Percentiles rank a stretch among this genome's conserved stretches.
Evolutionary conservation across 2,113 vertebrate genomes (phyloP).

Genomic region (Gorsachius goisagi): DNA sequence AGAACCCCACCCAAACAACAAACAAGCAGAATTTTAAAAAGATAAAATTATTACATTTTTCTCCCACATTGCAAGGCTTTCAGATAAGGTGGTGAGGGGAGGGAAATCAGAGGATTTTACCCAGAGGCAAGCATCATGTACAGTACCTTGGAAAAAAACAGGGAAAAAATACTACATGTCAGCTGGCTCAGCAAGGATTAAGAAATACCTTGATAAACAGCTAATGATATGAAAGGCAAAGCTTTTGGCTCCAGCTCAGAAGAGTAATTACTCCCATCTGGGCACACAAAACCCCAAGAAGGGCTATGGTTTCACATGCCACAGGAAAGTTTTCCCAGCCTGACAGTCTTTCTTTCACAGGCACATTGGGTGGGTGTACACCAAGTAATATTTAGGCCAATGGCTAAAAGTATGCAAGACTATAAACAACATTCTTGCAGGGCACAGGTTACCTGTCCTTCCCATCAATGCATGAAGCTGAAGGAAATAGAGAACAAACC

Average conservation of each 20-base stretch:
- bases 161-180: constrained; percentile 45
- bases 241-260: constrained; percentile 46
- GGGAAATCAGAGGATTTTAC: constrained; percentile 13
- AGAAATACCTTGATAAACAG: constrained; percentile 69
- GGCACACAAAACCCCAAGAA: not conserved
- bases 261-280: constrained; percentile 64
- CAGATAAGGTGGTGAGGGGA: not conserved
- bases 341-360: not conserved
- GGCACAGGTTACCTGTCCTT: not conserved
- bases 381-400: not conserved
- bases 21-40: not conserved
- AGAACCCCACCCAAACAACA: not conserved
- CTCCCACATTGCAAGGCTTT: not conserved
- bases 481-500: not conserved
- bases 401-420: not conserved
- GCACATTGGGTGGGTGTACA: not conserved
- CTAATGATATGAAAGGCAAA: constrained; percentile 62
- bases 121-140: constrained; percentile 28
- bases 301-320: constrained; percentile 34
- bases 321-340: constrained; percentile 15
- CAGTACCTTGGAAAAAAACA: not conserved
- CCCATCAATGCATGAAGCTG: not conserved
- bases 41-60: not conserved
- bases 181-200: constrained; percentile 63
- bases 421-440: not conserved